Percentiles rank a stretch among this genome's conserved stretches.
Conservation (phyloP, 2,888 invertebrate genomes). For the Heliconius aoede region DNA sequence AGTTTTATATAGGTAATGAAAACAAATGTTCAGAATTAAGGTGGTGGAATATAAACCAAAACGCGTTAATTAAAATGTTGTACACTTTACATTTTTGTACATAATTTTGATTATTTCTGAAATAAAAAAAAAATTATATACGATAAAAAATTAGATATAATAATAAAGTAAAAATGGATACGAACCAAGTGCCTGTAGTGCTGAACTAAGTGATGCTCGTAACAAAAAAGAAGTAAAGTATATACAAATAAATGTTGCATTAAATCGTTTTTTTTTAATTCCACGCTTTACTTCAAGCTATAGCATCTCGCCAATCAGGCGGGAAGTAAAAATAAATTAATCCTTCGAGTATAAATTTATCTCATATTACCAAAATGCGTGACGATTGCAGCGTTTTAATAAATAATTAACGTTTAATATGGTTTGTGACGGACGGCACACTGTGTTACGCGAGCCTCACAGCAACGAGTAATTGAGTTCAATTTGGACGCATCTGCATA, state of each 20-base stretch:
- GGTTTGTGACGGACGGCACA: not conserved
- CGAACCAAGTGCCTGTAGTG: too few species aligned
- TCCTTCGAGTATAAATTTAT: not conserved
- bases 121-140: too few species aligned
- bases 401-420: not conserved
- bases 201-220: too few species aligned
- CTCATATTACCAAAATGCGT: not conserved
- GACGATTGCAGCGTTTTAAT: not conserved
- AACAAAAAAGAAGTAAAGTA: too few species aligned
- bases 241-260: too few species aligned
- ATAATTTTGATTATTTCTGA: not conserved
- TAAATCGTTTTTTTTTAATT: too few species aligned
- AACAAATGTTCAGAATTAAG: too few species aligned
- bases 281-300: not conserved
- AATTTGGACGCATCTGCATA: not conserved
- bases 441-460: not conserved
- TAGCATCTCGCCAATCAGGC: not conserved
- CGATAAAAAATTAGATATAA: too few species aligned
- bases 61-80: too few species aligned
- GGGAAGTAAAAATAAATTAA: not conserved
- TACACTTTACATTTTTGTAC: not conserved
- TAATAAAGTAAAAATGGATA: too few species aligned
- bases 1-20: too few species aligned
- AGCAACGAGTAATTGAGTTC: slow-evolving; percentile 1
- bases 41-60: not conserved